These are phyloP conservation scores for Turritopsis rubra DNA, from an alignment of 30 jellyfish, hydroid and myxozoan genomes.

Conservation along the genomic window DNA sequence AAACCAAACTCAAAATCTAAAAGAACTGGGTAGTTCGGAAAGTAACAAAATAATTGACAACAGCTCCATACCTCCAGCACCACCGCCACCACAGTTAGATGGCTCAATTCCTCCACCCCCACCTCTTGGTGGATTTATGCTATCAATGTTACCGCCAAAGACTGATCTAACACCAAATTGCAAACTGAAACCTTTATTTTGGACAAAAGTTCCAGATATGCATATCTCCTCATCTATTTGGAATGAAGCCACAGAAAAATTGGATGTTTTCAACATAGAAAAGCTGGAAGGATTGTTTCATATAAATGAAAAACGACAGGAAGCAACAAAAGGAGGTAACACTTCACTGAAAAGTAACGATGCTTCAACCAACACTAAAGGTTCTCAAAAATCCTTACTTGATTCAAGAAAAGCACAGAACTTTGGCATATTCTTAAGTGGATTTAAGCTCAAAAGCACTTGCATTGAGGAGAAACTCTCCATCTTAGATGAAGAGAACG, in stretches of 20 bases:
- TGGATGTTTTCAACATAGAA: slow-evolving; percentile 35
- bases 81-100: not conserved
- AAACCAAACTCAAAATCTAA: not conserved
- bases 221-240: slow-evolving; percentile 57
- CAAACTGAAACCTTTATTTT: slow-evolving; percentile 74
- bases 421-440: slow-evolving; percentile 85
- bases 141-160: slow-evolving; percentile 42
- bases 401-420: slow-evolving; percentile 90
- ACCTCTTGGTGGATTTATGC: slow-evolving; percentile 51
- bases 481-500: slow-evolving; percentile 49
- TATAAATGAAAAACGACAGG: slow-evolving; percentile 16
- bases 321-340: not conserved
- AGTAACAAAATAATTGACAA: not conserved
- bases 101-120: slow-evolving; percentile 84
- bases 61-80: not conserved
- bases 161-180: slow-evolving; percentile 60
- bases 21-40: not conserved
- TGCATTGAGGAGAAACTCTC: slow-evolving; percentile 64
- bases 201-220: slow-evolving; percentile 87
- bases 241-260: slow-evolving; percentile 54
- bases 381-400: slow-evolving; percentile 53
- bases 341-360: not conserved
- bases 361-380: slow-evolving; percentile 7
- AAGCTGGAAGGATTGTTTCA: slow-evolving; percentile 56
- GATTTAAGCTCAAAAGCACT: slow-evolving; percentile 63